These are phyloP conservation scores for Tretioscincus oriximinensis DNA, from an alignment of 2,113 vertebrate genomes.

Conservation along the genomic window DNA sequence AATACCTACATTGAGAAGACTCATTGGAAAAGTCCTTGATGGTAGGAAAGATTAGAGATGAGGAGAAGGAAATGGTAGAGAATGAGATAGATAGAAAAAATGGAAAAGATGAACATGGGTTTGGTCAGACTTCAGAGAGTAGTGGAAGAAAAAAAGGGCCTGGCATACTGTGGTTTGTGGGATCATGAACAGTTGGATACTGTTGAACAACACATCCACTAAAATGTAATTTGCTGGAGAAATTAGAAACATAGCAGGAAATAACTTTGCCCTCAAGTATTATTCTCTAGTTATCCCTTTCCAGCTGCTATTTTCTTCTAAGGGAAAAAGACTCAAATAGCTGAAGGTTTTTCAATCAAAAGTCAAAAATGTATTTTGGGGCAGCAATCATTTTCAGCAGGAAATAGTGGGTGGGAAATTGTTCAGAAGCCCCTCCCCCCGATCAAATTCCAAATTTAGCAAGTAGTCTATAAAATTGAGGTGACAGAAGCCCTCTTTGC, in stretches of 20 bases:
- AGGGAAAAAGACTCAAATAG: not conserved
- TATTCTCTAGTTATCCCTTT: not conserved
- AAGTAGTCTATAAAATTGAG: not conserved
- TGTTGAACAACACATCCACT: too few species aligned
- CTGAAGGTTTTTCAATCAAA: not conserved
- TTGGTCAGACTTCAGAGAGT: too few species aligned
- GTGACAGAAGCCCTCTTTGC: too few species aligned
- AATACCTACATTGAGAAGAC: too few species aligned
- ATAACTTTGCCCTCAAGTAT: not conserved
- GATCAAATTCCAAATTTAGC: not conserved
- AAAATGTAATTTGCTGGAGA: not conserved
- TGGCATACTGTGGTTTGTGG: too few species aligned
- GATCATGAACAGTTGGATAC: too few species aligned
- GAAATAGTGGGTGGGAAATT: not conserved
- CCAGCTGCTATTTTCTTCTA: not conserved
- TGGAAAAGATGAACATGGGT: too few species aligned
- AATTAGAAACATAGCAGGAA: not conserved
- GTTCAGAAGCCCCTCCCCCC: not conserved
- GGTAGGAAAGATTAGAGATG: too few species aligned
- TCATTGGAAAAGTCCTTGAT: too few species aligned
- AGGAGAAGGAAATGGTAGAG: too few species aligned
- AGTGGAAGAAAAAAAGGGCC: too few species aligned
- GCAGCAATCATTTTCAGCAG: not conserved
- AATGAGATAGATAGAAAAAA: too few species aligned
- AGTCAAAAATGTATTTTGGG: not conserved